These are phyloP conservation scores for Poeciliopsis prolifica DNA, from an alignment of 2,113 vertebrate genomes.

Conservation along the genomic window DNA sequence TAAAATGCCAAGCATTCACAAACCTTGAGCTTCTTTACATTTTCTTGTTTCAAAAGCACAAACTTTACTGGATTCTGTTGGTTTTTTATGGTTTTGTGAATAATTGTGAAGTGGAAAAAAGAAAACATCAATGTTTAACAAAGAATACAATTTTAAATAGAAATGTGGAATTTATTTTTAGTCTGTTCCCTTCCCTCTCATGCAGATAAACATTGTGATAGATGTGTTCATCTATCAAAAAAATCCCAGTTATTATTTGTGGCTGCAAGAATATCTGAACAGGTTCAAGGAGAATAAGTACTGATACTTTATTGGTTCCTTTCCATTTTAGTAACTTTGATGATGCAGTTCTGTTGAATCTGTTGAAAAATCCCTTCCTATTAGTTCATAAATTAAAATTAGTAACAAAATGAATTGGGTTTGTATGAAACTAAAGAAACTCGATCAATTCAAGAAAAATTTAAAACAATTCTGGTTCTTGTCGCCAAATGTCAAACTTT, in stretches of 20 bases:
- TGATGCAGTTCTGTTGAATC: too few species aligned
- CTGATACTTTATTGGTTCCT: background rate
- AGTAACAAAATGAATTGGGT: background rate
- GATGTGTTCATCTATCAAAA: background rate
- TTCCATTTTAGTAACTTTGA: background rate
- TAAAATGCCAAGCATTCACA: background rate
- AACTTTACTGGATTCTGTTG: background rate
- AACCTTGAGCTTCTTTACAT: background rate
- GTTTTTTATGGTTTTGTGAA: background rate
- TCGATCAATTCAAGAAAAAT: background rate
- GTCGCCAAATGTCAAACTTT: background rate
- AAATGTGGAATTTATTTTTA: background rate
- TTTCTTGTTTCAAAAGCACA: background rate
- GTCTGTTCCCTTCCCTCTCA: background rate
- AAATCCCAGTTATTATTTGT: background rate
- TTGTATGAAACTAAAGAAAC: background rate
- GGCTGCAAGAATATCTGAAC: background rate
- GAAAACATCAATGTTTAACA: background rate
- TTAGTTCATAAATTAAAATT: background rate
- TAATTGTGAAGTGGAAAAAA: background rate
- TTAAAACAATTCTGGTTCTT: background rate
- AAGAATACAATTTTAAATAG: background rate
- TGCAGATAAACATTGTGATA: too few species aligned
- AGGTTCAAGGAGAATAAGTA: too few species aligned
- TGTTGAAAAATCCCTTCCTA: background rate